These are phyloP conservation scores for Apocrypta bakeri DNA, from an alignment of 1,140 invertebrate genomes.

Conservation along the genomic window DNA sequence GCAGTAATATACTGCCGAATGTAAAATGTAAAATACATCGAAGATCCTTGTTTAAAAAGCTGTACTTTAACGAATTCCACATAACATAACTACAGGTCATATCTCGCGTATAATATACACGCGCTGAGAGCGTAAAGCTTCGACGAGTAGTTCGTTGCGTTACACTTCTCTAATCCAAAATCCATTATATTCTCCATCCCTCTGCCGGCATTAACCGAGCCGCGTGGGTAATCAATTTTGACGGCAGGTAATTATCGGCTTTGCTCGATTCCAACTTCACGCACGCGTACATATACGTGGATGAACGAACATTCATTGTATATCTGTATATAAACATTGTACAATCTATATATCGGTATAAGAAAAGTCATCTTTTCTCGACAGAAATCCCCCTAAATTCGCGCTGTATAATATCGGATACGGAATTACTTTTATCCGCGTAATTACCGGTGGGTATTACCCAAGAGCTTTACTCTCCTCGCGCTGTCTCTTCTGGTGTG, in stretches of 20 bases:
- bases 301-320: background rate
- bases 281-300: background rate
- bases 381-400: background rate
- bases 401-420: background rate
- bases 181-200: constrained; percentile 51
- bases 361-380: too few species aligned
- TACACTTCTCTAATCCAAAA: constrained; percentile 45
- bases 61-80: too few species aligned
- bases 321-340: background rate
- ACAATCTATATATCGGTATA: too few species aligned
- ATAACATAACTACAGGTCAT: too few species aligned
- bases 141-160: background rate
- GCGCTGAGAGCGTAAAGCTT: background rate
- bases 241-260: constrained; percentile 53
- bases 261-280: constrained; percentile 15
- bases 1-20: too few species aligned
- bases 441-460: constrained; percentile 32
- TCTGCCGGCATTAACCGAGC: constrained; percentile 47
- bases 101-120: too few species aligned
- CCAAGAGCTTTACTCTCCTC: background rate
- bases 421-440: constrained; percentile 41
- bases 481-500: background rate
- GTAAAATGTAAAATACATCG: too few species aligned
- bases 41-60: too few species aligned
- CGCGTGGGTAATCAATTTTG: constrained; percentile 54